phyloP scores from a whole-genome alignment of 2,113 vertebrate species.

The Rhea pennata region DNA sequence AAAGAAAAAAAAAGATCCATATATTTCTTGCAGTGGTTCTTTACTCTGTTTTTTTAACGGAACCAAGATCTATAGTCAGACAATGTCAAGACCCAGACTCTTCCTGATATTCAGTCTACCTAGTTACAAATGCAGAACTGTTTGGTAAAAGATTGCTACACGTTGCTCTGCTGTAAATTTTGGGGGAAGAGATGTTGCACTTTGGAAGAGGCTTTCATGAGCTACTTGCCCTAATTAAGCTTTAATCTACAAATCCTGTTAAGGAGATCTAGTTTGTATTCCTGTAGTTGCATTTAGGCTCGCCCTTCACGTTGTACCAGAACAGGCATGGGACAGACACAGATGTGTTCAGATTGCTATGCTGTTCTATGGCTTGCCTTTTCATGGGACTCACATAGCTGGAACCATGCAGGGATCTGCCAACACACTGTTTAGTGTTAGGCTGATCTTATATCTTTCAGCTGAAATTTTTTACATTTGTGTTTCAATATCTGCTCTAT shows the following conservation, averaged over 20 bases:
- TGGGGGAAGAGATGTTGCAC: not conserved
- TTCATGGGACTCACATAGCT: not conserved
- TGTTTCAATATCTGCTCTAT: not conserved
- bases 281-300: not conserved
- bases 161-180: not conserved
- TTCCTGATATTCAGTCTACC: not conserved
- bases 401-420: not conserved
- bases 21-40: not conserved
- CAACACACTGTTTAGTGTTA: not conserved
- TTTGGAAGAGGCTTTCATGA: not conserved
- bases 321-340: not conserved
- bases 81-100: not conserved
- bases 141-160: not conserved
- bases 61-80: not conserved
- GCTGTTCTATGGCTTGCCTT: not conserved
- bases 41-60: not conserved
- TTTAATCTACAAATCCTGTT: conserved; percentile 47
- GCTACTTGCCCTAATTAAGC: conserved; percentile 5
- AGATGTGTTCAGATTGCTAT: not conserved
- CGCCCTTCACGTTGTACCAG: not conserved
- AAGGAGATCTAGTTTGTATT: conserved; percentile 4
- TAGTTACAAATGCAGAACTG: not conserved
- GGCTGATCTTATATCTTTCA: not conserved
- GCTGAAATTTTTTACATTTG: not conserved
- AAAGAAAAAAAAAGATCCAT: not conserved